These are phyloP conservation scores for Neogale vison DNA, from an alignment of 2,113 vertebrate species.

Conservation along the genomic window DNA sequence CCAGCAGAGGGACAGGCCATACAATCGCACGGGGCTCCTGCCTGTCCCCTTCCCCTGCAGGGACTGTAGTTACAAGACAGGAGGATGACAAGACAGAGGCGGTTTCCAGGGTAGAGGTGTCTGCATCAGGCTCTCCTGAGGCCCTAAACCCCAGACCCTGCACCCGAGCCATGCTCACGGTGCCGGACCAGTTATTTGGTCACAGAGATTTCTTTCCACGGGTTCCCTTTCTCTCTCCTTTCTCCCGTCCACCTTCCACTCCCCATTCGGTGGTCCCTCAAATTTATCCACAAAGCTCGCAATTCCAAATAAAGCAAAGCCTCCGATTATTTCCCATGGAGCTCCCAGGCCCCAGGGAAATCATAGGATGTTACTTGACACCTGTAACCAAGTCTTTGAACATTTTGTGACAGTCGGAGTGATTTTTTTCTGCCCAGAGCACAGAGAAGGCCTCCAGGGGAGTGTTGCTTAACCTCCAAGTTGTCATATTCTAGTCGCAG, in stretches of 20 bases:
- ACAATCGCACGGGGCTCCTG: not conserved
- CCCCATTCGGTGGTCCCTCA: not conserved
- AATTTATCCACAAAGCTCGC: not conserved
- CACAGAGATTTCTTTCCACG: not conserved
- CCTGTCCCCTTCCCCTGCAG: not conserved
- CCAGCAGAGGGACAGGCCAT: not conserved
- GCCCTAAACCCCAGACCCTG: not conserved
- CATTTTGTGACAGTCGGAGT: not conserved
- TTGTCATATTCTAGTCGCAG: constrained; percentile 45
- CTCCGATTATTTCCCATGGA: constrained; percentile 29
- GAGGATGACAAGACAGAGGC: not conserved
- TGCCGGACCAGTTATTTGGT: not conserved
- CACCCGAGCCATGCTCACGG: not conserved
- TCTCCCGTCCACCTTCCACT: not conserved
- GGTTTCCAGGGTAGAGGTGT: not conserved
- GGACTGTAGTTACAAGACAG: not conserved
- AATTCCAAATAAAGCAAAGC: constrained; percentile 7
- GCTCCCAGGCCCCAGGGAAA: constrained; percentile 30
- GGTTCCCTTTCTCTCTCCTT: not conserved
- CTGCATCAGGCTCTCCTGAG: not conserved
- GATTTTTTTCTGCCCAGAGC: constrained; percentile 54
- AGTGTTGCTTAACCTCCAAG: constrained; percentile 39
- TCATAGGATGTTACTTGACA: constrained; percentile 25
- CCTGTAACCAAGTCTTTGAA: constrained; percentile 43
- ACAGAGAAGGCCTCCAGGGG: not conserved